Evolutionary conservation across 2,888 invertebrate species (phyloP), one percentile per base, ranked within the genome.

Genomic region (Erebia aethiops): DNA sequence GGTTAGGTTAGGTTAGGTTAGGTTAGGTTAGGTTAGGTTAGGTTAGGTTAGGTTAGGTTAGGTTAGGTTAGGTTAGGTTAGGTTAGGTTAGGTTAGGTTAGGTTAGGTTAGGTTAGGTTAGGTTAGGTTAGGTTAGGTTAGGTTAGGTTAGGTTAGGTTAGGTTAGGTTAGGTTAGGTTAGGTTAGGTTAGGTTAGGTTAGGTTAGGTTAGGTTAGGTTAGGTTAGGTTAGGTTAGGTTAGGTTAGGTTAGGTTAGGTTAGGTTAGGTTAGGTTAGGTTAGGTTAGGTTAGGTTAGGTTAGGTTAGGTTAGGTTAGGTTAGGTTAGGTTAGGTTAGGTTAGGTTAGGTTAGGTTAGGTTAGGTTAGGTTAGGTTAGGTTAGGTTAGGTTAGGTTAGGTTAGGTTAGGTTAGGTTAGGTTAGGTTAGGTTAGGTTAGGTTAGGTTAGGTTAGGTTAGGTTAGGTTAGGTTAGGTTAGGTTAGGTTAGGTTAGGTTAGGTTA

Each of bases 321-420:
- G 66, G 66, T 57, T 67, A 57, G 65, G 65, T 65, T 54, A 41
- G 18, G 14, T 35, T 61, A 74, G 70, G 72, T 75, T 75, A 71
- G 71, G 73, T 75, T 75, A 74, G 74, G 74, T 76, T 72, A 72
- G 65, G 69, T 74, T 73, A 71, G 73, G 70, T 71, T 74, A 71
- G 72, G 74, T 74, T 74, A 72, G 70, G 72, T 74, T 71, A 71
- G 70, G 71, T 71, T 71, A 70, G 70, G 71, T 71, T 71, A 69
- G 70, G 71, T 71, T 71, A 71, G 67, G 71, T 70, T 70, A 68
- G 68, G 71, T 71, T 71, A 71, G 71, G 71, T 71, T 71, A 69
- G 72, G 74, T 72, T 74, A 70, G 72, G 72, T 72, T 72, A 70
- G 72, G 69, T 69, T 72, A 66, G 69, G 72, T 72, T 72, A 69